phyloP scores from a whole-genome alignment of 1,140 invertebrate species.

The Meloidogyne chitwoodi region DNA sequence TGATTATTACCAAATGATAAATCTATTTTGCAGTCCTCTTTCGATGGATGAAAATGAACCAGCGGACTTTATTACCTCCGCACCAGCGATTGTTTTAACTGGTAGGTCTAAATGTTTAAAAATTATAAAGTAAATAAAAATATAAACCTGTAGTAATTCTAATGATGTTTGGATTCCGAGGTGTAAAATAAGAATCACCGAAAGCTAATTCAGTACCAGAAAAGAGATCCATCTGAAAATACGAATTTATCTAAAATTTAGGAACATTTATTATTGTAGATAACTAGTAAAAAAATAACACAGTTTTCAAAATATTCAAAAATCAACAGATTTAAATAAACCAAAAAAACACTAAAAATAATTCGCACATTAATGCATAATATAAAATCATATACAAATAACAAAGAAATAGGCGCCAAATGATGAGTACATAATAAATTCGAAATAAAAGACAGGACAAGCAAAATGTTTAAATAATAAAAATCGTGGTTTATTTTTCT shows the following conservation, averaged over 20 bases:
- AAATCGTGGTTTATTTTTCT: slow-evolving; percentile 8
- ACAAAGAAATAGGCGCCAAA: neutral
- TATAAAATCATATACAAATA: neutral
- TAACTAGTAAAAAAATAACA: no score
- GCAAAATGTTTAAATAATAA: neutral
- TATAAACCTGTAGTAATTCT: slow-evolving; percentile 19
- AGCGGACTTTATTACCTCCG: slow-evolving; percentile 10
- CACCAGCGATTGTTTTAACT: slow-evolving; percentile 1
- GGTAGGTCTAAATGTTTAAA: slow-evolving; percentile 12
- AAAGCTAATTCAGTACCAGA: slow-evolving; percentile 26
- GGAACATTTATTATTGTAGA: neutral
- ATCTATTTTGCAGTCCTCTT: slow-evolving; percentile 15
- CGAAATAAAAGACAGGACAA: neutral
- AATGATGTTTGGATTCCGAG: neutral
- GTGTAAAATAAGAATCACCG: slow-evolving; percentile 11
- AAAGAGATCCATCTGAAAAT: slow-evolving; percentile 20
- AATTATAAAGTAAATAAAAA: neutral
- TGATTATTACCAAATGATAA: slow-evolving; percentile 20
- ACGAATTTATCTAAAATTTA: neutral
- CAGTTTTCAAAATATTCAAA: neutral
- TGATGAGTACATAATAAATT: neutral
- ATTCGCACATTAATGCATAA: neutral
- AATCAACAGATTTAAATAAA: neutral
- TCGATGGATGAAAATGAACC: slow-evolving; percentile 11
- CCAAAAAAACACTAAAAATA: neutral